Conservation (phyloP, 2,888 invertebrate genomes). For the Rhorus exstirpatorius region DNA sequence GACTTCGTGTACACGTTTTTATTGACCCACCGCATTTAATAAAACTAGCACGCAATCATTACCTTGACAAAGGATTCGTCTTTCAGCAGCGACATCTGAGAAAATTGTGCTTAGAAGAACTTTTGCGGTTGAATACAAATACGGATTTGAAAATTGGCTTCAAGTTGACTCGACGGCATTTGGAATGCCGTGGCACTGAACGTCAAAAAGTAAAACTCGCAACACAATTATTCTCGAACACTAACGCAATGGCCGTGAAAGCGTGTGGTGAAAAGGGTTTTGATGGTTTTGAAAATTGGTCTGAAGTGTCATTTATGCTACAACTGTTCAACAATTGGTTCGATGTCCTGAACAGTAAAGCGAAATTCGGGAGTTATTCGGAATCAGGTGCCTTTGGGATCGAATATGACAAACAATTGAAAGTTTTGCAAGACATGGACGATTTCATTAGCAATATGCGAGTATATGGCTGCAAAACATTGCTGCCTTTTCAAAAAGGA, state of each 20-base stretch:
- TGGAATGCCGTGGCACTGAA: slow-evolving; percentile 3
- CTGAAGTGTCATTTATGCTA: slow-evolving; percentile 16
- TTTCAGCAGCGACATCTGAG: slow-evolving; percentile 26
- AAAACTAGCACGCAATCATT: slow-evolving; percentile 65
- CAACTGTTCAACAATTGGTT: slow-evolving; percentile 28
- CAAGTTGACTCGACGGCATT: slow-evolving; percentile 7
- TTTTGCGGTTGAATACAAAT: slow-evolving; percentile 8
- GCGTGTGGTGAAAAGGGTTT: slow-evolving; percentile 19
- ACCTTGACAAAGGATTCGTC: slow-evolving; percentile 65
- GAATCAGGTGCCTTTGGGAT: slow-evolving; percentile 13
- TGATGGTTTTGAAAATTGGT: slow-evolving; percentile 5
- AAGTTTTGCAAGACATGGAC: slow-evolving; percentile 14
- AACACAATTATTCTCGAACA: slow-evolving; percentile 40
- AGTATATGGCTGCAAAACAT: background rate
- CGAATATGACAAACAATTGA: slow-evolving; percentile 18
- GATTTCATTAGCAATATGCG: background rate
- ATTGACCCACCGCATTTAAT: slow-evolving; percentile 69
- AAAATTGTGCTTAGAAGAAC: slow-evolving; percentile 5
- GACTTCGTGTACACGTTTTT: slow-evolving; percentile 62
- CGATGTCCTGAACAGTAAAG: slow-evolving; percentile 38
- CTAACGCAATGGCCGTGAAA: slow-evolving; percentile 13
- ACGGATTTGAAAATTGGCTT: slow-evolving; percentile 10
- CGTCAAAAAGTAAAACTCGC: slow-evolving; percentile 29
- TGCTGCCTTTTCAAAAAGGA: slow-evolving; percentile 21
- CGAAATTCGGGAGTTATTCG: slow-evolving; percentile 3